Base-by-base conservation (phyloP, 1,140 invertebrate genomes). In the Drosophila pruinosa region DNA sequence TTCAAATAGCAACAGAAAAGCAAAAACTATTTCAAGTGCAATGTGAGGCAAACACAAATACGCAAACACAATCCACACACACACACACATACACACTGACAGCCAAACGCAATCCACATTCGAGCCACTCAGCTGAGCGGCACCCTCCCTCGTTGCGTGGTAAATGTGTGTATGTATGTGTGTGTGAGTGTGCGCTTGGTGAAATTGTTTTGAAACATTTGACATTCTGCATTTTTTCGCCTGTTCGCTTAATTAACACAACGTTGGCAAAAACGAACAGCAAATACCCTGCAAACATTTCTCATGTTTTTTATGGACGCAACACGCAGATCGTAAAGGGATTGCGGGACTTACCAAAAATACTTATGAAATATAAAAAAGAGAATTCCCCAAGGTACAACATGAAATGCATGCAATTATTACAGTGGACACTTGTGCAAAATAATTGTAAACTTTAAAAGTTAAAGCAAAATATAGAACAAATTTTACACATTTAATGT, bases 21-120 rank as follows among this genome's bases (percentile, higher is more conserved):
- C 45, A 26, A 31, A 58, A 81, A 82, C 59, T 82, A 81, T 81
- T 85, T 80, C 73, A 77, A 85, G 77, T 86, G 81, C 82, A 85
- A 76, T 75, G 57, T 70, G 19, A 63, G 61, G 57, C 48, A 57
- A 53, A 24, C 31, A 17, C 24, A 53, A 63, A 63, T 47, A 57
- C 31, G 14, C 48, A 53, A 63, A 64, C 61, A 50, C 53, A 36
- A 15, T 31, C 43, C 24, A 71, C 61, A 54, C 22, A 24, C 12
- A 17, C 28, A 70, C 47, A 52, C 24, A 52, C 12, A 43, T 1
- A 62, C 39, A 24, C 12, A 12, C 47, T 48, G 15, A 15, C 28
- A 34, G 7, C 15, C 38, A 28, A 8, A 57, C 21, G n/a, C 38
- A 17, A 38, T 57, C 56, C 75, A 71, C 39, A 72, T 50, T 56